Percentiles rank a stretch among this genome's conserved stretches.
Conservation (phyloP, 2,797 vertebrate species). For the Chrosomus eos region DNA sequence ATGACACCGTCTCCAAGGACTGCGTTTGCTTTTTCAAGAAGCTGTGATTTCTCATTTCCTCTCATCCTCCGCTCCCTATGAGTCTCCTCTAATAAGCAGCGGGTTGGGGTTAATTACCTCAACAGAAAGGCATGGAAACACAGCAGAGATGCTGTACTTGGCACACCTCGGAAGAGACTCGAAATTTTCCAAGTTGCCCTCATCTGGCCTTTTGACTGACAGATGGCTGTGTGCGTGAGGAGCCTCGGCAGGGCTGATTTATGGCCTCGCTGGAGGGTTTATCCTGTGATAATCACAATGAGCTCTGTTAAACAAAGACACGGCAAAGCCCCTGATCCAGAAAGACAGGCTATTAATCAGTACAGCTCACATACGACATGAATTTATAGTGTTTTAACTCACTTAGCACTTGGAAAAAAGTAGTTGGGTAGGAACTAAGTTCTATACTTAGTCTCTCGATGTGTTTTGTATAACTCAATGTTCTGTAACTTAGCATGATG, state of each 20-base stretch:
- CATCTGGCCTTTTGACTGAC: constrained; percentile 35
- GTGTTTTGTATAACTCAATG: not conserved
- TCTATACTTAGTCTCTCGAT: not conserved
- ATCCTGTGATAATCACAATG: constrained; percentile 54
- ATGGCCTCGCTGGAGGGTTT: constrained; percentile 45
- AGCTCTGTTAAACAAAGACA: constrained; percentile 52
- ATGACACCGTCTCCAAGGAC: constrained; percentile 18
- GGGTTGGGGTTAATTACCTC: constrained; percentile 61
- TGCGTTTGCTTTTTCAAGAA: constrained; percentile 28
- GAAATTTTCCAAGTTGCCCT: constrained; percentile 12
- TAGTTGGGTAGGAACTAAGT: not conserved
- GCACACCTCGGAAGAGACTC: constrained; percentile 23
- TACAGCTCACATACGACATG: constrained; percentile 25
- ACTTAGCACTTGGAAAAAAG: constrained; percentile 9
- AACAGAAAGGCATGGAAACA: constrained; percentile 50
- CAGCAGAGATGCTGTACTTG: constrained; percentile 11
- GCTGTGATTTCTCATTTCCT: constrained; percentile 50
- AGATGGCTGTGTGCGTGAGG: constrained; percentile 26
- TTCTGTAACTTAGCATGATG: not conserved
- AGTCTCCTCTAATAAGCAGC: constrained; percentile 52
- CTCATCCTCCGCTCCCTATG: constrained; percentile 39
- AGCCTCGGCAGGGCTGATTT: constrained; percentile 49
- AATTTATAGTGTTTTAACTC: constrained; percentile 45
- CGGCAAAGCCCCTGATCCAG: constrained; percentile 40
- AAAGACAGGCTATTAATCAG: constrained; percentile 56